Conservation (phyloP, 2,888 invertebrate genomes). For the Zygogramma bicolorata region DNA sequence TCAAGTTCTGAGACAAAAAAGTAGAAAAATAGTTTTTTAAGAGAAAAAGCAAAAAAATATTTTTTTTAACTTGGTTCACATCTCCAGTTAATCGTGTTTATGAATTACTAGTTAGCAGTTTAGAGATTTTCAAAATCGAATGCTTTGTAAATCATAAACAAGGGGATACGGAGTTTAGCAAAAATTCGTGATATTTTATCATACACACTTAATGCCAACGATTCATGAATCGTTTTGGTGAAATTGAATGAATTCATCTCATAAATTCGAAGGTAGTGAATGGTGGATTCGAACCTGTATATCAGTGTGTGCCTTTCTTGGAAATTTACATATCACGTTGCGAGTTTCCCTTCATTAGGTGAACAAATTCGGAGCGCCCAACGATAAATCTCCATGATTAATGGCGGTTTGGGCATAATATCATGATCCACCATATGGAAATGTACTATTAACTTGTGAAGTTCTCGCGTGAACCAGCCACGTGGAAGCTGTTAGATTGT, state of each 20-base stretch:
- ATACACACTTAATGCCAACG: background rate
- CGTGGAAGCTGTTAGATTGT: background rate
- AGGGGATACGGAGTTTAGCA: background rate
- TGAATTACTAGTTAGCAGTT: no score
- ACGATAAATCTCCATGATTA: constrained; percentile 20
- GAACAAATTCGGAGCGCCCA: constrained; percentile 3
- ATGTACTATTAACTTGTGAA: background rate
- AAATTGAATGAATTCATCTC: background rate
- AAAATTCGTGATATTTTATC: background rate
- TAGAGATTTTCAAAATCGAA: no score
- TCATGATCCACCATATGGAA: constrained; percentile 9
- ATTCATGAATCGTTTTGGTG: background rate
- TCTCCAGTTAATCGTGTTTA: no score
- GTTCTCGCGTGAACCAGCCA: background rate
- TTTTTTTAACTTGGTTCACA: no score
- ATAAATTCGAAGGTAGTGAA: background rate
- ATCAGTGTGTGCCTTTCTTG: background rate
- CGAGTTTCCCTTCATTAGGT: constrained; percentile 7
- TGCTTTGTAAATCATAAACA: no score
- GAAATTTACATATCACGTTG: constrained; percentile 1
- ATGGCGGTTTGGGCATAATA: background rate
- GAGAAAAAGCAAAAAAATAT: no score
- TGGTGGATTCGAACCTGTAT: background rate
- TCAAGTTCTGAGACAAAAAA: no score
- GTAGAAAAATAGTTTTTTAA: no score